Evolutionary conservation across 53 echinoderm and acorn worm genomes (phyloP), one percentile per base, ranked within the genome.

Genomic region (Echinarachnius parma): DNA sequence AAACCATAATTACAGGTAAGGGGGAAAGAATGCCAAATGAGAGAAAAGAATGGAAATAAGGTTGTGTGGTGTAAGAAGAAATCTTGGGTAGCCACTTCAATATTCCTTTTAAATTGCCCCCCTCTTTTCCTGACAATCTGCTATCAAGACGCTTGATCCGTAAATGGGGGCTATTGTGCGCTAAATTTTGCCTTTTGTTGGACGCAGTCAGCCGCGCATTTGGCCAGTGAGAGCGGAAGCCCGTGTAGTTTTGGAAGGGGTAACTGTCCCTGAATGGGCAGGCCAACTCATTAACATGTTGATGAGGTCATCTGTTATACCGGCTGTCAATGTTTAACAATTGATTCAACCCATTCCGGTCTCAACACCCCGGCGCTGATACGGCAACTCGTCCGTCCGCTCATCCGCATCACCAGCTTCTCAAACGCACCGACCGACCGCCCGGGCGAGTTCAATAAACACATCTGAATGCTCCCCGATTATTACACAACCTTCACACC

Each of bases 291-390:
- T 72, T 72, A 72, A 23, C 74, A 72, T 72, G 74, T 18, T 72
- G 74, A 72, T 72, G 21, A 28, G 74, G 74, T 72, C 74, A 72
- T 72, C 74, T 72, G 74, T 72, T 72, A 72, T 44, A 57, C 74
- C 74, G 33, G 55, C 74, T 72, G 74, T 72, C 74, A 72, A 14
- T 22, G 31, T 36, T 5, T 15, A 2, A 72, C 42, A 72, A 72
- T 57, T n/a, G n/a, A n/a, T n/a, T n/a, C n/a, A n/a, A n/a, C n/a
- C 8, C 8, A 42, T 14, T 9, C 42, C 42, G 13, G 42, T 42
- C 13, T 9, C n/a, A n/a, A n/a, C n/a, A n/a, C n/a, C n/a, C n/a
- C n/a, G n/a, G n/a, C n/a, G n/a, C n/a, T n/a, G n/a, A n/a, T n/a
- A n/a, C n/a, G n/a, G n/a, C n/a, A n/a, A n/a, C n/a, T n/a, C n/a